A percentile compares a stretch with the other conserved stretches of the same genome.
These are phyloP conservation scores for Mystacides longicornis DNA, from an alignment of 2,888 invertebrate species.

Conservation along the genomic window DNA sequence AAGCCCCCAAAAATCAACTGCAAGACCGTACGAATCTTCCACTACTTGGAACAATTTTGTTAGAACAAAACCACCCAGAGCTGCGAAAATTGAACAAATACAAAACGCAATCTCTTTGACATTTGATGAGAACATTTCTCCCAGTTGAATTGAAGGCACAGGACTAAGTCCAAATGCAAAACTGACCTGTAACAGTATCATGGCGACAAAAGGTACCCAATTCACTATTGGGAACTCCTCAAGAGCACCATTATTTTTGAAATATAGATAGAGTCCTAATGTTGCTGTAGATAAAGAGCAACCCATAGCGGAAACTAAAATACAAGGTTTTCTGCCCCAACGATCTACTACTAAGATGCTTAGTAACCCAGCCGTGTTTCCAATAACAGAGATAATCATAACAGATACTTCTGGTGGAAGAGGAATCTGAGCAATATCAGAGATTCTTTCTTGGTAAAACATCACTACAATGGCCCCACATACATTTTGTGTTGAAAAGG, in stretches of 20 bases:
- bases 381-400: conserved; percentile 14
- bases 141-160: conserved; percentile 20
- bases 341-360: conserved; percentile 16
- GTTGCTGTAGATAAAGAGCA: conserved; percentile 8
- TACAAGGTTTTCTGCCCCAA: conserved; percentile 21
- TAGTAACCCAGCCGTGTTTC: conserved; percentile 9
- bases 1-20: conserved; percentile 44
- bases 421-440: conserved; percentile 13
- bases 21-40: conserved; percentile 40
- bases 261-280: conserved; percentile 12
- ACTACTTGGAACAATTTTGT: conserved; percentile 46
- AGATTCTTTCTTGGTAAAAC: conserved; percentile 22
- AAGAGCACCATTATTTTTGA: conserved; percentile 2
- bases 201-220: conserved; percentile 15
- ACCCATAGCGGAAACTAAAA: conserved; percentile 17
- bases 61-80: conserved; percentile 41
- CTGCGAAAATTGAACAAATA: conserved; percentile 31
- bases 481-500: conserved; percentile 18
- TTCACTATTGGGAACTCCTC: conserved; percentile 5
- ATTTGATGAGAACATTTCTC: conserved; percentile 19
- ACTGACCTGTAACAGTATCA: conserved; percentile 10
- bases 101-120: conserved; percentile 19
- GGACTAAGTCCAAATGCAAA: conserved; percentile 18
- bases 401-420: conserved; percentile 15
- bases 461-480: conserved; percentile 15